Evolutionary conservation across 2,113 vertebrate species (phyloP), one percentile per base, ranked within the genome.

Genomic region (Psophia crepitans): DNA sequence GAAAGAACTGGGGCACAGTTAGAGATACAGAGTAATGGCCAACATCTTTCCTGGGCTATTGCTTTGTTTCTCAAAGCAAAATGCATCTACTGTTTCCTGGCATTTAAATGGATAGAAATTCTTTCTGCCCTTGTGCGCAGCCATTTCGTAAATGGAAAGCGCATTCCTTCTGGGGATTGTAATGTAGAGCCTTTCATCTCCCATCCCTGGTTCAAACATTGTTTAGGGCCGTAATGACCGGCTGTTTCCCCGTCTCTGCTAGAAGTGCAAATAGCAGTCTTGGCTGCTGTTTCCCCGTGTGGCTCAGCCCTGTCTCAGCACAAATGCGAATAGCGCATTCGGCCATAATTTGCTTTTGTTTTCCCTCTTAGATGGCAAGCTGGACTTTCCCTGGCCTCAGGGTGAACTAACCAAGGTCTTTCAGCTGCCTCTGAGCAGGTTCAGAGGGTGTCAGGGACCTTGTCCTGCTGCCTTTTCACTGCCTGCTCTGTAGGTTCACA

Each of bases 21-120:
- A 82, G 28, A 78, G 37, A 51, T 71, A 35, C 33, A 74, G 65
- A 64, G 16, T 61, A 85, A 76, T 64, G 78, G 32, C 48, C 6
- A 13, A 83, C 61, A 92, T 89, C 69, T 85, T 94, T 95, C 84
- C 89, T 91, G 74, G 49, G 54, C 46, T 95, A 32, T 63, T 66
- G 81, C 91, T 94, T 96, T 94, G 90, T 94, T 96, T 96, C 87
- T 61, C 81, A 54, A 85, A 95, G 93, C 69, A 95, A 93, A 95
- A 91, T 65, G 78, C 81, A 74, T 91, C 77, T 87, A 73, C 92
- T 44, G 66, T 96, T 96, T 96, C 91, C 93, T 95, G 89, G 74
- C 78, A 95, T 95, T 93, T 93, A 96, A 96, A 87, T 84, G 83
- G 96, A 65, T 48, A 96, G 89, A 76, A 82, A 95, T 95, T 91